phyloP scores from a whole-genome alignment of 2,888 invertebrate genomes.

The Erebia aethiops region DNA sequence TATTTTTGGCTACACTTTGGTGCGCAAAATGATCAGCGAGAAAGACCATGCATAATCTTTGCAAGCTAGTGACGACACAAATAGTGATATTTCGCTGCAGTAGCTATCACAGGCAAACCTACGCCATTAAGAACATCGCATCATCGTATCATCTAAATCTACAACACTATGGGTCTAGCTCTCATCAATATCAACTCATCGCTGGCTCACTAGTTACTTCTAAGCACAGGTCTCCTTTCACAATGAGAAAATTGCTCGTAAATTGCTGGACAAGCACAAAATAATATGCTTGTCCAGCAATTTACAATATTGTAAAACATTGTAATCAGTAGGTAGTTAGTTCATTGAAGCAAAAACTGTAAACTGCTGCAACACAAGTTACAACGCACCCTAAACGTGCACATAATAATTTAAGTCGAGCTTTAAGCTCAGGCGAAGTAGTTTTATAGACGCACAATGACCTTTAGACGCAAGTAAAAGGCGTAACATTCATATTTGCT shows the following conservation, averaged over 20 bases:
- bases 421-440: slow-evolving; percentile 55
- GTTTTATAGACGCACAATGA: slow-evolving; percentile 60
- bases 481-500: slow-evolving; percentile 59
- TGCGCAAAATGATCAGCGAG: not conserved
- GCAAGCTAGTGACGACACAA: not conserved
- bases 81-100: not conserved
- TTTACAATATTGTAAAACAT: slow-evolving; percentile 1
- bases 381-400: slow-evolving; percentile 31
- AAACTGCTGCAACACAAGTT: slow-evolving; percentile 15
- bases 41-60: slow-evolving; percentile 9
- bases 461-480: slow-evolving; percentile 47
- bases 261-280: not conserved
- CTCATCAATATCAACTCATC: no score
- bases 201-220: no score
- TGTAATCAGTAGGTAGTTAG: not conserved
- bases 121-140: not conserved
- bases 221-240: no score
- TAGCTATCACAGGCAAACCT: not conserved
- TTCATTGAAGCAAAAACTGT: slow-evolving; percentile 1
- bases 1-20: slow-evolving; percentile 22
- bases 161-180: not conserved
- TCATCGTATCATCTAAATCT: no score
- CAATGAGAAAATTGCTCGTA: not conserved
- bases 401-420: slow-evolving; percentile 41
- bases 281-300: not conserved